phyloP scores from a whole-genome alignment of 1,140 invertebrate genomes.

The Macrobrachium rosenbergii region DNA sequence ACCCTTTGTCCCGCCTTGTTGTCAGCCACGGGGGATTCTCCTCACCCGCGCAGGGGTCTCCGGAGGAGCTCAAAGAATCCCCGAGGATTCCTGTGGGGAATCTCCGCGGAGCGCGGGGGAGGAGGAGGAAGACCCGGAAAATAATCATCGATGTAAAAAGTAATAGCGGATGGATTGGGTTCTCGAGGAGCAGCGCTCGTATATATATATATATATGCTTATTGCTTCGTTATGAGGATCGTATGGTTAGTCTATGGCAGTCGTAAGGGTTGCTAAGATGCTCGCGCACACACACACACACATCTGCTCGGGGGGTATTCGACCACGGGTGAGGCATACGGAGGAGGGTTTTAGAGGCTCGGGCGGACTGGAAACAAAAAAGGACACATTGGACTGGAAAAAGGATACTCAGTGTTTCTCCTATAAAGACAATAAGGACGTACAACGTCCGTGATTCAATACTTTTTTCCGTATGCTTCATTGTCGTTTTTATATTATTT shows the following conservation, averaged over 20 bases:
- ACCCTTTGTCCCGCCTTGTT: constrained; percentile 49
- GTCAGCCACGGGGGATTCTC: constrained; percentile 28
- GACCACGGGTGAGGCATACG: neutral
- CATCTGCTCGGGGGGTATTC: neutral
- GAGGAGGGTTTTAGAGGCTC: neutral
- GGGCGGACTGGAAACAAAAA: neutral
- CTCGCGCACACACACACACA: neutral
- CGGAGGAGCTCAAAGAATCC: neutral
- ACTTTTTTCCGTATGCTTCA: no score
- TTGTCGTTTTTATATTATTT: no score
- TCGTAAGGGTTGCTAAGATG: neutral
- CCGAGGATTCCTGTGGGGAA: neutral
- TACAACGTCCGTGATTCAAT: no score
- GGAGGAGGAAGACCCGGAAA: neutral
- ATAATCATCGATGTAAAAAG: neutral
- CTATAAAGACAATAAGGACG: no score
- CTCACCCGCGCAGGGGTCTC: neutral
- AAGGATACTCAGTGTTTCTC: no score
- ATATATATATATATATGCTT: neutral
- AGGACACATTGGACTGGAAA: no score
- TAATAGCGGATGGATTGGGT: neutral
- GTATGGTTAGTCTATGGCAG: neutral
- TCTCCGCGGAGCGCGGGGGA: neutral
- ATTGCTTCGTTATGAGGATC: neutral
- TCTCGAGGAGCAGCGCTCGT: neutral